These are phyloP conservation scores for Propithecus deckenii DNA, from an alignment of 2,797 vertebrate species.

Conservation along the genomic window DNA sequence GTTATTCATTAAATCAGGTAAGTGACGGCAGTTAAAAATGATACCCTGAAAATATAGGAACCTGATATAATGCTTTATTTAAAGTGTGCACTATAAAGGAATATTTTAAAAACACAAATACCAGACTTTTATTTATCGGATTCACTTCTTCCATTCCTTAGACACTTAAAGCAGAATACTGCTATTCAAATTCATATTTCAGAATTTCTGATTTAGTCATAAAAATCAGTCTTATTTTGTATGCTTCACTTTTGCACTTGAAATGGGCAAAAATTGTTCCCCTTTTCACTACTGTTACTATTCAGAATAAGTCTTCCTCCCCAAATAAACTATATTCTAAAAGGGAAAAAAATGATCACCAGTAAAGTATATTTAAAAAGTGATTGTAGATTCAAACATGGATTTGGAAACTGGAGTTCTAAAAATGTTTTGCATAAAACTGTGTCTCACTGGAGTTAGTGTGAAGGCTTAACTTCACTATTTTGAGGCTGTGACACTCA, in stretches of 20 bases:
- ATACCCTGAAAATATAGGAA: conserved; percentile 71
- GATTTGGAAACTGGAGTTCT: conserved; percentile 52
- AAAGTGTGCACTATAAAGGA: conserved; percentile 21
- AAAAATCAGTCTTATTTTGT: conserved; percentile 48
- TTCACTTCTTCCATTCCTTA: conserved; percentile 11
- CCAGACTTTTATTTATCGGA: conserved; percentile 39
- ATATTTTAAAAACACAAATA: conserved; percentile 52
- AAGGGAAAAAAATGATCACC: conserved; percentile 2
- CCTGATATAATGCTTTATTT: conserved; percentile 77
- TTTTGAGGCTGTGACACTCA: conserved; percentile 23
- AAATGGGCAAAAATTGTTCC: neutral
- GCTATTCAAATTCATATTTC: conserved; percentile 45
- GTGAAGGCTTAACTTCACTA: conserved; percentile 44
- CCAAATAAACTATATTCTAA: conserved; percentile 51
- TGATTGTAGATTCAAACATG: conserved; percentile 15
- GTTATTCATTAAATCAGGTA: conserved; percentile 71
- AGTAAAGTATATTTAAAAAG: conserved; percentile 34
- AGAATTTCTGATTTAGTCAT: conserved; percentile 41
- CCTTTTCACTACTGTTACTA: neutral
- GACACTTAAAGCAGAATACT: conserved; percentile 31
- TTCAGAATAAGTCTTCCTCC: conserved; percentile 30
- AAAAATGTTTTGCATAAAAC: conserved; percentile 42
- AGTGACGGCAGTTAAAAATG: conserved; percentile 72
- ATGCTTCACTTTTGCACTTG: neutral
- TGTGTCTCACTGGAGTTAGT: conserved; percentile 8